Evolutionary conservation across 1,140 invertebrate species (phyloP), one percentile per base, ranked within the genome.

Genomic region (Sminthurides bifidus): DNA sequence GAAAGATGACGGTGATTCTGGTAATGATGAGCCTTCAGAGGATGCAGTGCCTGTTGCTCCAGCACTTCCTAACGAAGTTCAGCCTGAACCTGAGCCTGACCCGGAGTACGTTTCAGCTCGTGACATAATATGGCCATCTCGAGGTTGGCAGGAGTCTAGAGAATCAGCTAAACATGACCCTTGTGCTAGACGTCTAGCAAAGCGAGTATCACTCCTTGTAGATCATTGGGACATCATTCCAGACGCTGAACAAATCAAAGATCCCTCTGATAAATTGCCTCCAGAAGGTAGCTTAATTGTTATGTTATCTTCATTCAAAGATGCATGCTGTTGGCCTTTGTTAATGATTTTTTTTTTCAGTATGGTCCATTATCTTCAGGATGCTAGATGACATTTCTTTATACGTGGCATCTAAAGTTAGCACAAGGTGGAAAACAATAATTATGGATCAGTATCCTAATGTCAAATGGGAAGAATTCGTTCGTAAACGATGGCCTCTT

Each of bases 1-100:
- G 78, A 85, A 91, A 73, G 88, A 91, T 69, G 87, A 91, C 65
- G 86, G 87, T 66, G 91, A 94, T 69, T 92, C 87, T 0, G 90
- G 90, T 3, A 94, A 91, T 69, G 90, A 94, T 69, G 89, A 94
- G 68, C 88, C 89, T n/a, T 82, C 81, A 41, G 85, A 83, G 69
- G 68, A 64, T 69, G 55, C 66, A 65, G 3, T 71, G n/a, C n/a
- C n/a, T n/a, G n/a, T 44, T 12, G 26, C 50, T 3, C 14, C 5
- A 12, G 24, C 5, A 15, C 26, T 12, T 37, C 12, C 35, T 12
- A n/a, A 37, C 35, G n/a, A 37, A 37, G 12, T 15, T 23, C 23
- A 26, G 8, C 41, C 52, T 14, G 15, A 30, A 3, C 24, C 44
- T 17, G 33, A 49, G 12, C 44, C 35, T 12, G 10, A 38, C n/a